Percentiles rank a stretch among this genome's conserved stretches.
phyloP scores from a whole-genome alignment of 2,888 invertebrate genomes.

The Pammene aurita region DNA sequence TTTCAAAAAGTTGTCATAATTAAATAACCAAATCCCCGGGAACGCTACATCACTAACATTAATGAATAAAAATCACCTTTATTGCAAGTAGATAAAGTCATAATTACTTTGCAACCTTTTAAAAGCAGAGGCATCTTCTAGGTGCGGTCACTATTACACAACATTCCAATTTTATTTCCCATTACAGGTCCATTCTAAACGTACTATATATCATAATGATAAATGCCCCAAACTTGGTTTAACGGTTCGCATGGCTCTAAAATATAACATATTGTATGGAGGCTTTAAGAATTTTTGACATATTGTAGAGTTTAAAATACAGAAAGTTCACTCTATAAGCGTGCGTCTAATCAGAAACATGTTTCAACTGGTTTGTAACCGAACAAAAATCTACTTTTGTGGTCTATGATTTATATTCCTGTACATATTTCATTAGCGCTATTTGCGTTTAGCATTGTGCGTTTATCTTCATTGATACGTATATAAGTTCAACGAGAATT shows the following conservation, averaged over 20 bases:
- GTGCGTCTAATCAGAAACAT: background rate
- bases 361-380: too few relatives aligned
- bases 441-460: too few relatives aligned
- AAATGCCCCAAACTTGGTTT: conserved; percentile 19
- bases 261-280: conserved; percentile 21
- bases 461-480: too few relatives aligned
- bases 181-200: conserved; percentile 4
- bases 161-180: conserved; percentile 26
- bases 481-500: too few relatives aligned
- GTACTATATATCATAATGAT: conserved; percentile 31
- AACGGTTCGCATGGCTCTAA: conserved; percentile 15
- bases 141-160: conserved; percentile 20
- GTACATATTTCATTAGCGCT: too few relatives aligned
- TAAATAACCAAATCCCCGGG: background rate
- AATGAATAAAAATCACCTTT: background rate
- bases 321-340: conserved; percentile 12
- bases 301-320: conserved; percentile 13
- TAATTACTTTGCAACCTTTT: background rate
- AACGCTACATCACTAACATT: background rate
- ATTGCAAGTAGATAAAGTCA: background rate
- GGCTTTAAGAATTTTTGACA: conserved; percentile 22
- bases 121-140: background rate
- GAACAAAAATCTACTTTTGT: too few relatives aligned
- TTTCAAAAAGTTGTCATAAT: too few relatives aligned
- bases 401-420: too few relatives aligned